Base-by-base conservation (phyloP, 2,888 invertebrate genomes). In the Ecdyonurus torrentis region DNA sequence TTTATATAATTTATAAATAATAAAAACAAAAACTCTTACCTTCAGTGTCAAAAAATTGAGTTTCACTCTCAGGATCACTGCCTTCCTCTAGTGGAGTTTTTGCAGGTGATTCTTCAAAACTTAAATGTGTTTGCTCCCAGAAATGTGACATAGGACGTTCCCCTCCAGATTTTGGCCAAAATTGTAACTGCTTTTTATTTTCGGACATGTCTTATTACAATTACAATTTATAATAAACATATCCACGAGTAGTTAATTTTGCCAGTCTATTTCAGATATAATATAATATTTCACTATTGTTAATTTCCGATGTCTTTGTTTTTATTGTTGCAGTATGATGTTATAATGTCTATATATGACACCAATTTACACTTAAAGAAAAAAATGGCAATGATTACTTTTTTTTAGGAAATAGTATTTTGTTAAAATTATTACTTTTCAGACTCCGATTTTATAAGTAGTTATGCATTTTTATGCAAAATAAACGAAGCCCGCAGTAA, bases 11-110 rank as follows among this genome's bases (percentile, higher is more conserved):
- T n/a, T 23, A 24, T 10, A 23, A 22, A 22, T 53, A 53, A 53
- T 53, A 53, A 53, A 25, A 60, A 60, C 25, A 60, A 23, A 37
- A 61, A 52, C 5, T 37, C 61, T 64, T 59, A 61, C 63, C 63
- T 10, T 58, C 59, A 23, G 60, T 37, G 20, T 25, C 25, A 50
- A 64, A 65, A 52, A 64, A 65, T 25, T 63, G 64, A 20, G 61
- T 66, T 65, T 69, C 69, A 64, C 69, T 69, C 59, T 69, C 69
- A n/a, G 69, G 69, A n/a, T 69, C 69, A 52, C 67, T 67, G 23
- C 63, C 67, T 58, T 66, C 67, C 23, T 66, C 67, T 7, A 60
- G 61, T 23, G 55, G 55, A 5, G 55, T 55, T 7, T 22, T n/a
- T 55, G 55, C n/a, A 22, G 55, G 55, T 20, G 55, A 55, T n/a